Evolutionary conservation across 2,888 invertebrate species (phyloP).

Genomic region (Euplagia quadripunctaria): DNA sequence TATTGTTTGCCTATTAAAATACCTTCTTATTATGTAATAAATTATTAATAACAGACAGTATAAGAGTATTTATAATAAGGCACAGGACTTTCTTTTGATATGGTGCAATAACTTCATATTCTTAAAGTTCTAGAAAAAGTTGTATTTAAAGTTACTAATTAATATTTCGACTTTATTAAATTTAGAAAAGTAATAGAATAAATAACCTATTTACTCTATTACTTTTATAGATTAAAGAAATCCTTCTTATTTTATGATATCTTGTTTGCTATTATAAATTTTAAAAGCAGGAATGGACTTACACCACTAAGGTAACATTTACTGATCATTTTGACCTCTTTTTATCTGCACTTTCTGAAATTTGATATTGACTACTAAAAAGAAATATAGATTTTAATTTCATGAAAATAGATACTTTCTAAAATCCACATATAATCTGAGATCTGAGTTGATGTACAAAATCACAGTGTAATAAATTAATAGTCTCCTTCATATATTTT

Average conservation of each 20-base stretch:
- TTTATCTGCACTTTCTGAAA: not conserved
- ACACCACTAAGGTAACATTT: not conserved
- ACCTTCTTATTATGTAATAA: not conserved
- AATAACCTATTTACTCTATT: not conserved
- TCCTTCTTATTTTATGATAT: not conserved
- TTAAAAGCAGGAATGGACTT: not conserved
- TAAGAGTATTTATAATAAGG: not conserved
- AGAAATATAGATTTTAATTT: not conserved
- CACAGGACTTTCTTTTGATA: not conserved
- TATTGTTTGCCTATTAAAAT: not conserved
- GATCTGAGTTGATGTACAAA: not conserved
- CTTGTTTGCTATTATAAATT: not conserved
- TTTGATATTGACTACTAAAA: constrained; percentile 4
- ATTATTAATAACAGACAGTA: not conserved
- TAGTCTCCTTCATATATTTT: constrained; percentile 28
- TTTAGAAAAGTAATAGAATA: too few relatives aligned
- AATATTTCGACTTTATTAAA: too few relatives aligned
- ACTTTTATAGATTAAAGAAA: not conserved
- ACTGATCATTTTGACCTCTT: not conserved
- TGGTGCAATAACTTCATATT: not conserved
- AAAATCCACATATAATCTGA: not conserved
- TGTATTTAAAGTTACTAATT: not conserved
- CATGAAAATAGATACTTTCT: not conserved
- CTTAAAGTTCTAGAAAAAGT: not conserved
- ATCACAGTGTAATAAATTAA: constrained; percentile 19